Base-by-base conservation (phyloP, 2,797 vertebrate species). In the Emydoidea blandingii region DNA sequence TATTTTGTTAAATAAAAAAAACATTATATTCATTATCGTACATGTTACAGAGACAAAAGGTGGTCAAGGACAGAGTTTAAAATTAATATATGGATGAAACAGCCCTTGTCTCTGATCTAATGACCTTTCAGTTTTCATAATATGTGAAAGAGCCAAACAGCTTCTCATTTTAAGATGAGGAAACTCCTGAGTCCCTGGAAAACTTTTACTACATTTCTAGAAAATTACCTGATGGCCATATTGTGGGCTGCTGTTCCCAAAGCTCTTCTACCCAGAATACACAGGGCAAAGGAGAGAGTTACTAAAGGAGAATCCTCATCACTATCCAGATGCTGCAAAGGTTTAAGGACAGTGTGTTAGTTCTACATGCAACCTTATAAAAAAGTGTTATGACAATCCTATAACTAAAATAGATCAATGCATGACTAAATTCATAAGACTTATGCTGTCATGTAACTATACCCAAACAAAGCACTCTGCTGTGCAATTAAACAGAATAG, bases 221-320 rank as follows among this genome's bases (percentile, higher is more conserved):
- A 88, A 25, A 25, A 56, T 95, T 98, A 99, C 99, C 99, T 99
- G 98, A 99, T 99, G 81, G 99, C 99, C 99, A 99, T 99, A 94
- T 99, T 99, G 98, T 99, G 99, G 8, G 99, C 99, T 0, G 99
- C 99, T 0, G 99, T 99, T 93, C 99, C 99, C 80, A 99, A 97
- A 12, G 99, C 99, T 97, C 99, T 98, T 96, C 99, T 98, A 53
- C 99, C 99, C 97, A 99, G 98, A 92, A 99, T 99, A 9, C 99
- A 99, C 81, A 99, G 98, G 53, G 99, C 99, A 90, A 99, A 99
- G 90, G 98, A 99, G 97, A 99, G 98, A 0, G 99, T 99, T 94
- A 99, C 99, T 80, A 99, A 96, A 50, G 98, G 96, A 74, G 99
- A 99, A 98, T 99, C 99, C 96, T 99, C 99, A 52, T 99, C 99